These are phyloP conservation scores for Alligator mississippiensis DNA, from an alignment of 2,113 vertebrate genomes.

Conservation along the genomic window DNA sequence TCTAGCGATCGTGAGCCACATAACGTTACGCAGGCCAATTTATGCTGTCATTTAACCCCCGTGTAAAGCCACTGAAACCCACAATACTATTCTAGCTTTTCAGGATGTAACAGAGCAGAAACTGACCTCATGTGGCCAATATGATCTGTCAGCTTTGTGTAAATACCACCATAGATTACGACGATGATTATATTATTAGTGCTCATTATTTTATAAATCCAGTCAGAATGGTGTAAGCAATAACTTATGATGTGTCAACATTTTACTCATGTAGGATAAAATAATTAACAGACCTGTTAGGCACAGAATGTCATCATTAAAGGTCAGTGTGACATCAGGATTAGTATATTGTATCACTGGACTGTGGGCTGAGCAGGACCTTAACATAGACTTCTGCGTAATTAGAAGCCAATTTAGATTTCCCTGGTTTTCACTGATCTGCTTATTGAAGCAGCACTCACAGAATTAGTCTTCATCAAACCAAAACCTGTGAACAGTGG, in stretches of 20 bases:
- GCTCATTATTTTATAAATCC: background rate
- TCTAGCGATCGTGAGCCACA: background rate
- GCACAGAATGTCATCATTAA: background rate
- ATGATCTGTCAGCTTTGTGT: background rate
- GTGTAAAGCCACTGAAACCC: background rate
- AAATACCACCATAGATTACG: background rate
- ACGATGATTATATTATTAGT: background rate
- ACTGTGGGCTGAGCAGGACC: background rate
- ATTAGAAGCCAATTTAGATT: background rate
- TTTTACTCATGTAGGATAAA: background rate
- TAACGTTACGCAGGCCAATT: background rate
- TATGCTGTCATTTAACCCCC: background rate
- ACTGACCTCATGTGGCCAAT: background rate
- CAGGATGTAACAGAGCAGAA: background rate
- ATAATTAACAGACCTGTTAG: background rate
- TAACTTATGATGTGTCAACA: background rate
- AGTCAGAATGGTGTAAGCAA: background rate
- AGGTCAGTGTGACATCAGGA: background rate
- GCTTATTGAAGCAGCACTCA: background rate
- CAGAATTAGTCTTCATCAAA: background rate
- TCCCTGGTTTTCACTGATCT: background rate
- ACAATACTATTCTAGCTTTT: background rate
- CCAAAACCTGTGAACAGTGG: background rate
- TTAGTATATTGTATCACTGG: background rate
- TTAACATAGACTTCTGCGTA: background rate